These are phyloP conservation scores for Cryptotis parvus DNA, from an alignment of 2,113 vertebrate genomes.

Conservation along the genomic window DNA sequence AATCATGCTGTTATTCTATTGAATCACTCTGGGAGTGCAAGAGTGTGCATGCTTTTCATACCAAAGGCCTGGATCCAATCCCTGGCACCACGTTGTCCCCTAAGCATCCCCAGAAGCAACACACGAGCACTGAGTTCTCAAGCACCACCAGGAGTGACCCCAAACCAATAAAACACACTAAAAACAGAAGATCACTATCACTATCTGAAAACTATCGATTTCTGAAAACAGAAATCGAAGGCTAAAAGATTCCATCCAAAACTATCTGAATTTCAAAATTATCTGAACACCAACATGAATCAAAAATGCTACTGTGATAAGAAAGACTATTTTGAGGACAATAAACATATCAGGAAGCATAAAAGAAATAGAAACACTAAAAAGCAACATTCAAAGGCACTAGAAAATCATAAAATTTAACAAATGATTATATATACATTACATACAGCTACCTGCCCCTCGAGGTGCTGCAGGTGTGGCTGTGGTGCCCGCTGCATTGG, in stretches of 20 bases:
- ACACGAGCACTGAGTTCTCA: no score
- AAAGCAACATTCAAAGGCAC: constrained; percentile 17
- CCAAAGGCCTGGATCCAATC: background rate
- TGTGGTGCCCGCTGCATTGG: no score
- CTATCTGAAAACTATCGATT: no score
- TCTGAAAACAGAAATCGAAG: constrained; percentile 46
- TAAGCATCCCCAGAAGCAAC: no score
- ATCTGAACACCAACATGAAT: constrained; percentile 45
- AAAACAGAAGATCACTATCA: no score
- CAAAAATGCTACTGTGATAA: background rate
- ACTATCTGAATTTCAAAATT: constrained; percentile 42
- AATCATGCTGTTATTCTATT: constrained; percentile 38
- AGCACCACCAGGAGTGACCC: no score
- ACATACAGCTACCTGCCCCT: no score
- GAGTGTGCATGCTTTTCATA: background rate
- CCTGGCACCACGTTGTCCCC: background rate
- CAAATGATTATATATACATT: constrained; percentile 7
- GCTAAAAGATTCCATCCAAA: constrained; percentile 28
- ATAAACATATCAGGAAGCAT: background rate
- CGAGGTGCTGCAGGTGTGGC: no score
- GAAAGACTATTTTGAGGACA: background rate
- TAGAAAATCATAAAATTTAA: constrained; percentile 49
- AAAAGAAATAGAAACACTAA: background rate
- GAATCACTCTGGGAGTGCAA: background rate
- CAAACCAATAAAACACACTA: background rate